Percentiles rank a stretch among this genome's conserved stretches.
Conservation (phyloP, 2,113 vertebrate species). For the Eidolon helvum region DNA sequence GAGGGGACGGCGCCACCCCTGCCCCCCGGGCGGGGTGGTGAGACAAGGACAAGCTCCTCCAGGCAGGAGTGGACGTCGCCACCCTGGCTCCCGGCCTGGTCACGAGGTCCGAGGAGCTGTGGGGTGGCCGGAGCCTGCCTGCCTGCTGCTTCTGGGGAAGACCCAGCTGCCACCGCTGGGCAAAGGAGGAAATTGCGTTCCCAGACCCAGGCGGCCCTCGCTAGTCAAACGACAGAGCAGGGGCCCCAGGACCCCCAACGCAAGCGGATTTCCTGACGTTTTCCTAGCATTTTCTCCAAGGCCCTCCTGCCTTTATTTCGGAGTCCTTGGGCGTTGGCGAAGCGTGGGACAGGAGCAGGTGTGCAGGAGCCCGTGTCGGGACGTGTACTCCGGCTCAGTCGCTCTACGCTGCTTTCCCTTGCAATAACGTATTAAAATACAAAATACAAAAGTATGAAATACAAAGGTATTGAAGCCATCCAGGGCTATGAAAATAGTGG, state of each 20-base stretch:
- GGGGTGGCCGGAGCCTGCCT: not conserved
- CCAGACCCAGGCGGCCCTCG: not conserved
- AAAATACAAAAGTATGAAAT: not conserved
- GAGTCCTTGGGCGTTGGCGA: constrained; percentile 22
- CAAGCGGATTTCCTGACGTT: not conserved
- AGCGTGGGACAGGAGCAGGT: not conserved
- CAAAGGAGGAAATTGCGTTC: not conserved
- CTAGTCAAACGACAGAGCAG: not conserved
- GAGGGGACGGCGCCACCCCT: too few relatives aligned
- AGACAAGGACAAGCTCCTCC: accelerated
- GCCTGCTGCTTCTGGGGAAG: not conserved
- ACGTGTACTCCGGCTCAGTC: constrained; percentile 5
- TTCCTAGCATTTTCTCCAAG: not conserved
- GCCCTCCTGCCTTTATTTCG: not conserved
- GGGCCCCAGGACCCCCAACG: not conserved
- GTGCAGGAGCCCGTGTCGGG: not conserved
- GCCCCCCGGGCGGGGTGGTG: accelerated
- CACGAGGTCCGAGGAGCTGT: not conserved
- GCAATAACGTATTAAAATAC: constrained; percentile 37
- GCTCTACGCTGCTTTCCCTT: not conserved
- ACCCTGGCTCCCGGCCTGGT: not conserved
- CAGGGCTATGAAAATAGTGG: constrained; percentile 56
- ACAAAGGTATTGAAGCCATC: constrained; percentile 49
- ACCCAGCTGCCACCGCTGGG: not conserved
- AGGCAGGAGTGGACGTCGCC: not conserved